These are phyloP conservation scores for Poeciliopsis prolifica DNA, from an alignment of 2,113 vertebrate species.

Conservation along the genomic window DNA sequence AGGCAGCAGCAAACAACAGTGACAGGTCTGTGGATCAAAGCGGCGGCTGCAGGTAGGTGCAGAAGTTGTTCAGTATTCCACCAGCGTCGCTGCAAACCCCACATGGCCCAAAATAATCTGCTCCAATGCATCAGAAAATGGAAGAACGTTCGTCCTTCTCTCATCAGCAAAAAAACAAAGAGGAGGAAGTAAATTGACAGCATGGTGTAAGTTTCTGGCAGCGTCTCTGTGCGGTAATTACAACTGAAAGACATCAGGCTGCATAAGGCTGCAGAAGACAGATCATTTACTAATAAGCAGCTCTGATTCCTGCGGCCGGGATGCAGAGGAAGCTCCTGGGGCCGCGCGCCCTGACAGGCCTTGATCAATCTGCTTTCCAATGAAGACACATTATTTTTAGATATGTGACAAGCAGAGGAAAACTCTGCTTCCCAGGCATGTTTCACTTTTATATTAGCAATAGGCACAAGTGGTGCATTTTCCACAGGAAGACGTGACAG, in stretches of 20 bases:
- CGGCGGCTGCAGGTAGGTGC: conserved; percentile 7
- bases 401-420: conserved; percentile 39
- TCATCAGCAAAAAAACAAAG: not conserved
- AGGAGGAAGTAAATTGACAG: not conserved
- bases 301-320: not conserved
- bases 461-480: conserved; percentile 41
- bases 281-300: conserved; percentile 32
- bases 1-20: conserved; percentile 18
- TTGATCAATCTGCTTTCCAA: conserved; percentile 45
- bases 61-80: conserved; percentile 32
- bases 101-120: conserved; percentile 42
- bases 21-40: conserved; percentile 46
- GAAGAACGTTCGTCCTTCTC: conserved; percentile 9
- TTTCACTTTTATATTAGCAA: conserved; percentile 54
- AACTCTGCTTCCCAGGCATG: conserved; percentile 28
- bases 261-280: conserved; percentile 10
- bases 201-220: not conserved
- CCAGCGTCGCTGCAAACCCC: conserved; percentile 22
- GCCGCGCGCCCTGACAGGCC: conserved; percentile 31
- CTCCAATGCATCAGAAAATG: conserved; percentile 39
- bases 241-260: conserved; percentile 15
- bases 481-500: conserved; percentile 60
- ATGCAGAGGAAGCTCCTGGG: fast-evolving
- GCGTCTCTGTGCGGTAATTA: not conserved
- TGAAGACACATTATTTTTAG: conserved; percentile 56